phyloP scores from a whole-genome alignment of 2,113 vertebrate species.

The Perognathus longimembris region DNA sequence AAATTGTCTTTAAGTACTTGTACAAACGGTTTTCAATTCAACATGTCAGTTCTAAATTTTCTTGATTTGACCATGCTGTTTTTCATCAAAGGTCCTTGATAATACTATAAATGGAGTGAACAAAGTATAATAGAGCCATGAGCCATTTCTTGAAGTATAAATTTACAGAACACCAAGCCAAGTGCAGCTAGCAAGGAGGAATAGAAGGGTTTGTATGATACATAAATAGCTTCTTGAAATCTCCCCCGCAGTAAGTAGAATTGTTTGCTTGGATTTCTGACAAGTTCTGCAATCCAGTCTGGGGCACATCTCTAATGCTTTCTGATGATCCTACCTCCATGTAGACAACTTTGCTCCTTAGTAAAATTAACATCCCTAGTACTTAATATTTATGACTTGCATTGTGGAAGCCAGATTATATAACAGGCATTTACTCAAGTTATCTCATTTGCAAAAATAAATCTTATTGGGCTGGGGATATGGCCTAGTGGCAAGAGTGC shows the following conservation, averaged over 20 bases:
- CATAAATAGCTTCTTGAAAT: fast-evolving
- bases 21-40: too few relatives aligned
- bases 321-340: background rate
- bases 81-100: background rate
- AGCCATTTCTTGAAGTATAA: background rate
- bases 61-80: background rate
- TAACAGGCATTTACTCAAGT: background rate
- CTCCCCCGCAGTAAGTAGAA: background rate
- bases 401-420: background rate
- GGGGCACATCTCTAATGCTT: background rate
- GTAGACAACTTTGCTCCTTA: background rate
- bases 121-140: background rate
- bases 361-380: background rate
- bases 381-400: background rate
- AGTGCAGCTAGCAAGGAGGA: background rate
- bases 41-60: background rate
- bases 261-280: background rate
- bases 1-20: too few relatives aligned
- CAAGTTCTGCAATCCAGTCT: background rate
- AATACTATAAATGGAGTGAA: background rate
- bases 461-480: too few relatives aligned
- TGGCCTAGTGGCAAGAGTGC: too few relatives aligned
- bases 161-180: background rate
- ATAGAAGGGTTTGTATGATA: background rate
- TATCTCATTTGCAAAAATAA: background rate